Evolutionary conservation across 2,888 invertebrate species (phyloP).

Genomic region (Xanthostigma xanthostigma): DNA sequence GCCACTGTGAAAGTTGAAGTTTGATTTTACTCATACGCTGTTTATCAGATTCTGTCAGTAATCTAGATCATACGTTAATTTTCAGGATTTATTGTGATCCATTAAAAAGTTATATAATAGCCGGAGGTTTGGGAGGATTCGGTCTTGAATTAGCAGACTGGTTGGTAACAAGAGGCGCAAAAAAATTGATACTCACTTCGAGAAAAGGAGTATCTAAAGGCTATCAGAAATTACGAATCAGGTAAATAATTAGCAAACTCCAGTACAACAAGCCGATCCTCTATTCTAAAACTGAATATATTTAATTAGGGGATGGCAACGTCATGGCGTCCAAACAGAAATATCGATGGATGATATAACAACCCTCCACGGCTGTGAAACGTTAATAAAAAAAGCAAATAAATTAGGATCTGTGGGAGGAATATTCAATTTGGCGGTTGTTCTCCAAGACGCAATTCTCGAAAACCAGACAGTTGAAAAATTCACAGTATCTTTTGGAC

Average conservation of each 20-base stretch:
- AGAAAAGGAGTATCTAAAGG: constrained; percentile 65
- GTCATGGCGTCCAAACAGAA: constrained; percentile 49
- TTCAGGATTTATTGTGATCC: constrained; percentile 35
- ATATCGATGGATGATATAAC: constrained; percentile 60
- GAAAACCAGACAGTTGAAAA: constrained; percentile 58
- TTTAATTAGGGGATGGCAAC: constrained; percentile 44
- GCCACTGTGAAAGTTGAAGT: too few species aligned
- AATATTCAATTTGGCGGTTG: constrained; percentile 81
- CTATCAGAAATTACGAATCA: constrained; percentile 61
- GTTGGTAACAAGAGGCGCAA: constrained; percentile 70
- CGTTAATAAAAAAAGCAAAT: constrained; percentile 48
- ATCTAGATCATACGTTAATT: not conserved
- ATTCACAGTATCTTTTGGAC: constrained; percentile 51
- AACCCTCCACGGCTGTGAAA: constrained; percentile 49
- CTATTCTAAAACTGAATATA: too few species aligned
- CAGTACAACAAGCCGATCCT: too few species aligned
- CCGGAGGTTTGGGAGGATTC: constrained; percentile 82
- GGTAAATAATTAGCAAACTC: constrained; percentile 26
- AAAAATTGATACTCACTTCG: constrained; percentile 64
- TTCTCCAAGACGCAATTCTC: constrained; percentile 58
- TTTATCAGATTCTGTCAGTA: too few species aligned
- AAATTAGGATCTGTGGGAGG: constrained; percentile 58
- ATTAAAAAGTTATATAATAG: constrained; percentile 41
- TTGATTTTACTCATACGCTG: too few species aligned
- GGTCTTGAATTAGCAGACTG: constrained; percentile 80